Evolutionary conservation across 1,140 invertebrate genomes (phyloP), one percentile per base, ranked within the genome.

Genomic region (Maniola jurtina): DNA sequence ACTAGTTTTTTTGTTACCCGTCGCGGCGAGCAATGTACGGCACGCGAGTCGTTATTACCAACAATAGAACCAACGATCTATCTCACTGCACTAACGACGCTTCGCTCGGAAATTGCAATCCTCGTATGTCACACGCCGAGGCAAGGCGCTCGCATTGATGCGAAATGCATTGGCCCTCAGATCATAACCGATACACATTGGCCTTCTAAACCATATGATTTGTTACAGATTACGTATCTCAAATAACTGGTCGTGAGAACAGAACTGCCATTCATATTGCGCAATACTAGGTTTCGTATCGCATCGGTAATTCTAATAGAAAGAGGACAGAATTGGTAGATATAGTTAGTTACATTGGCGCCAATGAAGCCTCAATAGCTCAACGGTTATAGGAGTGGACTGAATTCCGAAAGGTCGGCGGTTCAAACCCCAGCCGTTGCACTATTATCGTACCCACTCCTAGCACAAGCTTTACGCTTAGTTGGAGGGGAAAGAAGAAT

Each of bases 31-130:
- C 76, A 67, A 71, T 68, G 79, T 73, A 81, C 70, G 64, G 58
- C 58, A 68, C 71, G 78, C 84, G 75, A 81, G 81, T 87, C 80
- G 83, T 84, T 72, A 77, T 73, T 54, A 66, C 70, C 74, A 73
- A 60, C 63, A 68, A 72, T 70, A 64, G 73, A 64, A 72, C 76
- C 69, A 72, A 72, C 69, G 75, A 57, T 56, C 73, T 72, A 75
- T 83, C 75, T 74, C 73, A 63, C 75, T 66, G 76, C 73, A 79
- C 75, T 80, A 84, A 81, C 79, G 78, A 83, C 77, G 73, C 70
- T 70, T 71, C 79, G 69, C 77, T 84, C 78, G 81, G 81, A 88
- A 88, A 87, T 87, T 84, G 80, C 79, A 80, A 83, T 86, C 82
- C 80, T 85, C 81, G 80, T 83, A 80, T 83, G 84, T 85, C 82